Conservation (phyloP, 2,113 vertebrate species). For the Dermatemys mawii region DNA sequence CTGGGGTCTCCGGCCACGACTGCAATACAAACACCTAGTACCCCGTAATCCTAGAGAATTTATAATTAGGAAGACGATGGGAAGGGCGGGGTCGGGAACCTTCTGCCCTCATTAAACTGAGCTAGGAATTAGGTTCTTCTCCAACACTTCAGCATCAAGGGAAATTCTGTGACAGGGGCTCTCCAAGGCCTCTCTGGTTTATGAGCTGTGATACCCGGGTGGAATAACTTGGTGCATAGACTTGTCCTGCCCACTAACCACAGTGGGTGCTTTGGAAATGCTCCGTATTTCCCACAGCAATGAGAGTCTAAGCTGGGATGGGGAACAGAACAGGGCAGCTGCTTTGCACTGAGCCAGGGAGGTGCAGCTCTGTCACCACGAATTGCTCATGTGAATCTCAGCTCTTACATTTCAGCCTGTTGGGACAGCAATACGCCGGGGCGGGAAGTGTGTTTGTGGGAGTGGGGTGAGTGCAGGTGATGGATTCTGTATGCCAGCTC, state of each 20-base stretch:
- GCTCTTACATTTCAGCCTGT: neutral
- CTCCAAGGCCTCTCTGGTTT: neutral
- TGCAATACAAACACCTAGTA: too few relatives aligned
- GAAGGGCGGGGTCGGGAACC: too few relatives aligned
- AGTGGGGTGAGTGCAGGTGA: neutral
- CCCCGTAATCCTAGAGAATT: too few relatives aligned
- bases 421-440: accelerated
- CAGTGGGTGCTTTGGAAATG: neutral
- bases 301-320: too few relatives aligned
- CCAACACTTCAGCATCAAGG: neutral
- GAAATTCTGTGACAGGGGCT: neutral
- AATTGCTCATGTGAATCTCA: neutral
- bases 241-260: neutral
- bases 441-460: neutral
- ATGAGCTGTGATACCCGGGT: too few relatives aligned
- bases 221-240: too few relatives aligned
- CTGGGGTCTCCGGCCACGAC: too few relatives aligned
- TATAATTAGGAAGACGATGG: too few relatives aligned
- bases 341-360: accelerated
- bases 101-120: too few relatives aligned
- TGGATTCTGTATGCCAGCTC: too few relatives aligned
- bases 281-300: too few relatives aligned
- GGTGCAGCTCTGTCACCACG: neutral
- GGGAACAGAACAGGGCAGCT: neutral
- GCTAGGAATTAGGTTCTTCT: too few relatives aligned